phyloP scores from a whole-genome alignment of 2,888 invertebrate genomes.

The Sussaba pulchella region DNA sequence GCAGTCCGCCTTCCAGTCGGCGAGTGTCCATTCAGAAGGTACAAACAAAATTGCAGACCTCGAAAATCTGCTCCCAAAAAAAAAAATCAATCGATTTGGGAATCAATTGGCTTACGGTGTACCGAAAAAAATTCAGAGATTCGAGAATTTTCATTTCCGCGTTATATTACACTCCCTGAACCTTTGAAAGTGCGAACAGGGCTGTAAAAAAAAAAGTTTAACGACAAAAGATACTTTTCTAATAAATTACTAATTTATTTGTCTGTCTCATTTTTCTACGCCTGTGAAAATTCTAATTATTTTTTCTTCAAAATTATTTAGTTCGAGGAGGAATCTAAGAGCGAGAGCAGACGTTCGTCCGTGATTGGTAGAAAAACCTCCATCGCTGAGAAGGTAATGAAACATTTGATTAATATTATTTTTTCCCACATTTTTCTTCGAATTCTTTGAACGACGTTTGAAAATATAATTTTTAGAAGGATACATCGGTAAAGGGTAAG shows the following conservation, averaged over 20 bases:
- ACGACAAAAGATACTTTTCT: not conserved
- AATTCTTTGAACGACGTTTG: conserved; percentile 3
- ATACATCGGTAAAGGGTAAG: conserved; percentile 70
- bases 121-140: conserved; percentile 32
- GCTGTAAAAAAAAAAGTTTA: not conserved
- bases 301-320: conserved; percentile 56
- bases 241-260: conserved; percentile 39
- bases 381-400: conserved; percentile 76
- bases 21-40: conserved; percentile 80
- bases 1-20: conserved; percentile 75
- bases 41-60: conserved; percentile 55
- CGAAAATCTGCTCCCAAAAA: conserved; percentile 10
- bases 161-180: not conserved
- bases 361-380: conserved; percentile 81
- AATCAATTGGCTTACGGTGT: conserved; percentile 43
- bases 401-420: not conserved
- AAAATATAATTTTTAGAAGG: conserved; percentile 72
- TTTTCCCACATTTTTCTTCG: not conserved
- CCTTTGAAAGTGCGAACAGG: not conserved
- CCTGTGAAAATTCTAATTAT: not conserved
- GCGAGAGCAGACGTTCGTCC: conserved; percentile 85
- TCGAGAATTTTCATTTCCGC: conserved; percentile 10
- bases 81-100: conserved; percentile 34
- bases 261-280: not conserved
- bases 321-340: conserved; percentile 84